Evolutionary conservation across 1,140 invertebrate species (phyloP).

Genomic region (Oryzaephilus surinamensis): DNA sequence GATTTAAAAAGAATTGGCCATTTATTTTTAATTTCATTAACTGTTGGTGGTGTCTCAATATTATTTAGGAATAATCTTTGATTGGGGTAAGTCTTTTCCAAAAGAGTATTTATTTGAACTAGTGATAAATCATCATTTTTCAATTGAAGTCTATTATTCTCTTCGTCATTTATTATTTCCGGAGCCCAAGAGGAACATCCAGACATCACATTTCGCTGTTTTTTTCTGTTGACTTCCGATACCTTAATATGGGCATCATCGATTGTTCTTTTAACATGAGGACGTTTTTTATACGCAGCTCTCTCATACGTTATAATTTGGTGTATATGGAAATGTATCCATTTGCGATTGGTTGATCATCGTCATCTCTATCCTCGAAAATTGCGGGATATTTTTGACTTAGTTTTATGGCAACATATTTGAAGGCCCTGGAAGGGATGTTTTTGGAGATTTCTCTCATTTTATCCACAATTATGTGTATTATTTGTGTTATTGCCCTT

Average conservation of each 20-base stretch:
- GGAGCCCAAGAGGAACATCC: neutral
- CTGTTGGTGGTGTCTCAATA: too few species aligned
- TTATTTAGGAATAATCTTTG: too few species aligned
- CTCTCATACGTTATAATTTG: too few species aligned
- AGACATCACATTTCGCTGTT: neutral
- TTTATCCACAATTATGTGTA: too few species aligned
- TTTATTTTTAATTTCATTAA: neutral
- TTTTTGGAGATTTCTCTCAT: too few species aligned
- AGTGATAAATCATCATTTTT: too few species aligned
- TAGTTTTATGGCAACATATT: neutral
- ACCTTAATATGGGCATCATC: neutral
- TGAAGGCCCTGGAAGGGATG: too few species aligned
- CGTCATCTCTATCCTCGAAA: slow-evolving; percentile 5
- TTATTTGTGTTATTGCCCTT: neutral
- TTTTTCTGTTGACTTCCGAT: neutral
- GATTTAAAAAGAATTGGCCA: neutral
- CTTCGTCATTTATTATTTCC: neutral
- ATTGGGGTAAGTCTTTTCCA: too few species aligned
- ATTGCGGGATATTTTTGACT: slow-evolving; percentile 1
- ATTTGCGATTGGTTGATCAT: neutral
- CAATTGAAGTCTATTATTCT: neutral
- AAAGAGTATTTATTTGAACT: too few species aligned
- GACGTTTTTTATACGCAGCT: too few species aligned
- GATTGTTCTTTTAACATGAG: too few species aligned
- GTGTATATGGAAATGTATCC: neutral